These are phyloP conservation scores for Hyperoplus lanceolatus DNA, from an alignment of 2,797 vertebrate species.

Conservation along the genomic window DNA sequence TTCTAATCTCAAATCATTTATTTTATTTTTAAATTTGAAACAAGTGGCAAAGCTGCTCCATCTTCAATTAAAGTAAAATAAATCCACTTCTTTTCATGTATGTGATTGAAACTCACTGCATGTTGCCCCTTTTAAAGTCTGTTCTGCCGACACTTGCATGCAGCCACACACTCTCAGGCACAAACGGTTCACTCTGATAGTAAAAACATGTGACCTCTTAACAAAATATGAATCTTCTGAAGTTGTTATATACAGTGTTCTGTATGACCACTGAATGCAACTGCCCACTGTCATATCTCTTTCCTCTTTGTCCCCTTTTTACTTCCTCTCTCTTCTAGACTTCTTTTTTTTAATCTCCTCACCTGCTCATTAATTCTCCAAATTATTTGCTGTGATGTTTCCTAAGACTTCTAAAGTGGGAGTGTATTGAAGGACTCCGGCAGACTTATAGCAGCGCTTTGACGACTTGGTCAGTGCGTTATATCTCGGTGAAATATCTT, in stretches of 20 bases:
- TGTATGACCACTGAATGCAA: conserved; percentile 3
- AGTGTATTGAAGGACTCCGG: conserved; percentile 14
- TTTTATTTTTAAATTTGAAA: neutral
- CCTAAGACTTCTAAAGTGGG: conserved; percentile 2
- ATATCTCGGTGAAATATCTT: conserved; percentile 32
- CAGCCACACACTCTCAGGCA: neutral
- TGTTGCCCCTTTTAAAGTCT: neutral
- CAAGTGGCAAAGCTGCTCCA: neutral
- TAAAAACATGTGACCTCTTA: neutral
- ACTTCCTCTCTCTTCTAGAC: neutral
- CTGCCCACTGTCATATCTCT: neutral
- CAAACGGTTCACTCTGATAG: neutral
- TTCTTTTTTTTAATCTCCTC: neutral
- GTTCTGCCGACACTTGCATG: neutral
- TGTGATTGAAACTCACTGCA: neutral
- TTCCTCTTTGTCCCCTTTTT: neutral
- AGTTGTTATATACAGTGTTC: neutral
- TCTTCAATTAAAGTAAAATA: neutral
- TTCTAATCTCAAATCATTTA: neutral
- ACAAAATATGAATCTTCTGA: neutral
- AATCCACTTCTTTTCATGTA: neutral
- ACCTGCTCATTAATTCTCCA: conserved; percentile 7
- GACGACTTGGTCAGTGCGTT: conserved; percentile 10
- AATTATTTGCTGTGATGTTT: neutral
- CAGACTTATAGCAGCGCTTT: conserved; percentile 4